Conservation (phyloP, 1,140 invertebrate species). For the Micrasema minimum region DNA sequence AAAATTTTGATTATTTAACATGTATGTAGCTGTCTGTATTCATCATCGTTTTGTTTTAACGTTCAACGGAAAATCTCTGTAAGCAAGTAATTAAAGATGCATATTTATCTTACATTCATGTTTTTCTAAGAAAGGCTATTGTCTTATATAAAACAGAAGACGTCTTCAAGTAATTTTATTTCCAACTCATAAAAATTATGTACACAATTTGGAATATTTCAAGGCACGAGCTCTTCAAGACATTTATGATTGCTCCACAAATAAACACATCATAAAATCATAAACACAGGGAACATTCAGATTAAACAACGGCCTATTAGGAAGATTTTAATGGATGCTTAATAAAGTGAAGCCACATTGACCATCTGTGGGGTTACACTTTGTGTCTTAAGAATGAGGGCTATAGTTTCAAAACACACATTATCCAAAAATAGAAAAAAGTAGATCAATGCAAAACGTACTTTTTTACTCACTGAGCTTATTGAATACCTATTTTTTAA, state of each 20-base stretch:
- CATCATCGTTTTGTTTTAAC: too few relatives aligned
- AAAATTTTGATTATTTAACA: too few relatives aligned
- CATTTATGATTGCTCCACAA: conserved; percentile 45
- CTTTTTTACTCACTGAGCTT: too few relatives aligned
- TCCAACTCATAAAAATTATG: conserved; percentile 22
- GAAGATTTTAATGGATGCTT: conserved; percentile 46
- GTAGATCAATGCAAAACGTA: too few relatives aligned
- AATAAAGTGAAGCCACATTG: conserved; percentile 36
- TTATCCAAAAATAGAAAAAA: too few relatives aligned
- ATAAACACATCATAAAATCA: conserved; percentile 44
- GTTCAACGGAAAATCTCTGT: conserved; percentile 5
- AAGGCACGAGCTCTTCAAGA: conserved; percentile 24
- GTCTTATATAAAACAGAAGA: conserved; percentile 32
- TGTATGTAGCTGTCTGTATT: too few relatives aligned
- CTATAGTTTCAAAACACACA: too few relatives aligned
- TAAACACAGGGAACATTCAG: conserved; percentile 37
- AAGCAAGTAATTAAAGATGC: conserved; percentile 26
- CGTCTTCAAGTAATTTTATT: conserved; percentile 34
- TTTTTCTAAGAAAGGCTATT: conserved; percentile 32
- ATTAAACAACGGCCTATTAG: conserved; percentile 44
- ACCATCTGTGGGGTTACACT: conserved; percentile 33
- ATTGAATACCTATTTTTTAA: too few relatives aligned
- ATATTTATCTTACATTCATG: conserved; percentile 17
- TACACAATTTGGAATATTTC: conserved; percentile 35
- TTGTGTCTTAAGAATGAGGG: neutral